phyloP scores from a whole-genome alignment of 2,113 vertebrate genomes.

The Microtus richardsoni region DNA sequence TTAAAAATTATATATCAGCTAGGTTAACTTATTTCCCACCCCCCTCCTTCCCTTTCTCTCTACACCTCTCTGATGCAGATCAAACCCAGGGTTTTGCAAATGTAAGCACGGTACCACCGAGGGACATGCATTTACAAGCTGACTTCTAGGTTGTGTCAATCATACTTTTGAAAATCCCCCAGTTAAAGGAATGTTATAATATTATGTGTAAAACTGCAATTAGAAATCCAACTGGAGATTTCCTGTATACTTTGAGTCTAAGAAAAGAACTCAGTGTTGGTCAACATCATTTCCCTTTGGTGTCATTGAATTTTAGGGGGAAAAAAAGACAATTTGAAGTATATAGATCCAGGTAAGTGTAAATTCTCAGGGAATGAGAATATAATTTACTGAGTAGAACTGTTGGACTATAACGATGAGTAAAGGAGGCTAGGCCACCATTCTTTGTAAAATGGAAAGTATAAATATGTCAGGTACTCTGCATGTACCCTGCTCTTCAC shows the following conservation, averaged over 20 bases:
- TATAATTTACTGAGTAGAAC: background rate
- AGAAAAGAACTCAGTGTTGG: background rate
- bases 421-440: background rate
- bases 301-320: background rate
- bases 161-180: background rate
- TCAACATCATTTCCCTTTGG: background rate
- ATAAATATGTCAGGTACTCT: background rate
- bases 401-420: background rate
- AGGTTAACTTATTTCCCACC: background rate
- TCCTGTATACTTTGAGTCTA: background rate
- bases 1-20: background rate
- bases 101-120: background rate
- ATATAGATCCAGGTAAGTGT: background rate
- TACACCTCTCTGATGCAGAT: background rate
- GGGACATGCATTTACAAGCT: background rate
- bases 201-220: background rate
- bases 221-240: constrained; percentile 34
- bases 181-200: background rate
- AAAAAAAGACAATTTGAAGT: constrained; percentile 12
- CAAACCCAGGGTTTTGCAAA: background rate
- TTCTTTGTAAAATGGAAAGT: constrained; percentile 20
- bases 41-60: background rate
- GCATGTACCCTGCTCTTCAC: background rate
- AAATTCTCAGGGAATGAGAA: constrained; percentile 14
- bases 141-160: background rate